Evolutionary conservation across 2,113 vertebrate species (phyloP).

Genomic region (Parus major): DNA sequence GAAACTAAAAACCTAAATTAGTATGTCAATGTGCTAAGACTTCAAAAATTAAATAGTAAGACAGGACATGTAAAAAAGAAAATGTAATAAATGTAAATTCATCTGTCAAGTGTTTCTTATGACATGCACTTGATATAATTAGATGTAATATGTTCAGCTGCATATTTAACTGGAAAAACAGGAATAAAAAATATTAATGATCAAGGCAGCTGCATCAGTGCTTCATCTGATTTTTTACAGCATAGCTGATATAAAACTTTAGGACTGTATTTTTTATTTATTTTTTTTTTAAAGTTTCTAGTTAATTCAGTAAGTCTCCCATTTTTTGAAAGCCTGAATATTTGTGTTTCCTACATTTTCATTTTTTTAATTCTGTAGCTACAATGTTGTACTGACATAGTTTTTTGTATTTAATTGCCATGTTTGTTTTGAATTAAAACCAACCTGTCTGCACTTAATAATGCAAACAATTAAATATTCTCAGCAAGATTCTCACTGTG

Average conservation of each 20-base stretch:
- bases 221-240: background rate
- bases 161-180: conserved; percentile 19
- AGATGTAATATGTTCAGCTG: background rate
- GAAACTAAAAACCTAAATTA: background rate
- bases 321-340: background rate
- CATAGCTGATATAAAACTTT: background rate
- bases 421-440: conserved; percentile 58
- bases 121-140: background rate
- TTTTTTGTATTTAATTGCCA: conserved; percentile 3
- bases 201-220: background rate
- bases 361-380: background rate
- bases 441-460: conserved; percentile 54
- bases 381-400: background rate
- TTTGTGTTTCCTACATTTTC: background rate
- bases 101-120: background rate
- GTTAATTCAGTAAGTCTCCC: background rate
- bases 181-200: background rate
- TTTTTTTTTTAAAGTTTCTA: background rate
- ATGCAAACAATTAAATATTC: conserved; percentile 56
- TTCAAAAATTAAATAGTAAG: background rate
- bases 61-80: background rate
- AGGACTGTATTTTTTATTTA: background rate
- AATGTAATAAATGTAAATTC: background rate
- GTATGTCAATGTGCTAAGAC: background rate
- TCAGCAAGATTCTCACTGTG: conserved; percentile 30